phyloP scores from a whole-genome alignment of 2,888 invertebrate genomes.

The Drosophila villosipedis region DNA sequence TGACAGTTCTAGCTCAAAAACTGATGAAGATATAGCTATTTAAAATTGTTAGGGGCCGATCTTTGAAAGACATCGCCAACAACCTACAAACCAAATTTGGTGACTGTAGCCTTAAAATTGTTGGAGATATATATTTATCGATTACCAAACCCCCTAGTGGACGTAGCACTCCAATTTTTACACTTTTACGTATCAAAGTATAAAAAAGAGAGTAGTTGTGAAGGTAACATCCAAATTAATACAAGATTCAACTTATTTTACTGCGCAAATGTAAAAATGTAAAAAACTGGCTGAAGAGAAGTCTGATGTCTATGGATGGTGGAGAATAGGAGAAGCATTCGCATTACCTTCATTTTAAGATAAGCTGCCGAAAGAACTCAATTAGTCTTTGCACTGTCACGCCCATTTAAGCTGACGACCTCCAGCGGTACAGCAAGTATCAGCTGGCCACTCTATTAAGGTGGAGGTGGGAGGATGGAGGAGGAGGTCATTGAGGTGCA shows the following conservation, averaged over 20 bases:
- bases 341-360: conserved; percentile 39
- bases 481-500: conserved; percentile 1
- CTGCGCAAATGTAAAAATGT: not conserved
- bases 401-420: conserved; percentile 20
- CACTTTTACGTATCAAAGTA: no score
- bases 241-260: not conserved
- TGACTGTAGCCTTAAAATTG: no score
- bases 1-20: no score
- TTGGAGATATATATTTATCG: no score
- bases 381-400: conserved; percentile 58
- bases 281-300: not conserved
- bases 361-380: conserved; percentile 71
- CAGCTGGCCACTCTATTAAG: conserved; percentile 18
- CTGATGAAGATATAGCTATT: no score
- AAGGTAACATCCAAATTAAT: not conserved
- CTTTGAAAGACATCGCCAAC: no score
- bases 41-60: no score
- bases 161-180: no score
- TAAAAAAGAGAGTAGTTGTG: not conserved
- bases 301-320: not conserved
- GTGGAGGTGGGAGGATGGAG: not conserved
- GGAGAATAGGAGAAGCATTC: not conserved
- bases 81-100: no score
- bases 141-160: no score
- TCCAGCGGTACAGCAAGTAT: conserved; percentile 3